phyloP scores from a whole-genome alignment of 2,113 vertebrate genomes.

The Perognathus longimembris region DNA sequence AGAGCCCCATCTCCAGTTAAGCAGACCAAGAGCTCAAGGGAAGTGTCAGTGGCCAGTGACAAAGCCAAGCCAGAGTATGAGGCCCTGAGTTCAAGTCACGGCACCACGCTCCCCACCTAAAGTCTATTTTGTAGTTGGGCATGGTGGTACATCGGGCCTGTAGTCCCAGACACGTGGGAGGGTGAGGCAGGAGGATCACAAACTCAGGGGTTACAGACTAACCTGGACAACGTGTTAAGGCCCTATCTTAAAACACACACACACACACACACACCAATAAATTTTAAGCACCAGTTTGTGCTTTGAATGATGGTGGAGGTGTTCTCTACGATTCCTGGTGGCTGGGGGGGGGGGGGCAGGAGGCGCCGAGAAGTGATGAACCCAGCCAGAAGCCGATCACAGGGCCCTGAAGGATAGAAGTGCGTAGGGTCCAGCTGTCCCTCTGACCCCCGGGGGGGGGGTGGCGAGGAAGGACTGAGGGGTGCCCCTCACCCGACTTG shows the following conservation, averaged over 20 bases:
- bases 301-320: slow-evolving; percentile 63
- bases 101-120: too few species aligned
- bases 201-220: neutral
- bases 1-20: too few species aligned
- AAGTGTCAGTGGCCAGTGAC: too few species aligned
- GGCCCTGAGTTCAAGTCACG: too few species aligned
- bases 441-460: too few species aligned
- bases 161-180: neutral
- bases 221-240: neutral
- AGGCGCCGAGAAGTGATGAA: neutral
- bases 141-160: neutral
- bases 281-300: slow-evolving; percentile 61
- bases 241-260: neutral
- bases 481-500: neutral
- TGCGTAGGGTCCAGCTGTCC: neutral
- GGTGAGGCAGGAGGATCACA: neutral
- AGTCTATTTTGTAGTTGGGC: too few species aligned
- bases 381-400: neutral
- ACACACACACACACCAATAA: neutral
- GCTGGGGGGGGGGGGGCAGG: neutral
- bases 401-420: neutral
- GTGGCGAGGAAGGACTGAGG: neutral
- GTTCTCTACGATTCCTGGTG: neutral
- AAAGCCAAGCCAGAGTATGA: too few species aligned
- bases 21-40: too few species aligned